Evolutionary conservation across 1,140 invertebrate species (phyloP).

Genomic region (Amphibalanus amphitrite): DNA sequence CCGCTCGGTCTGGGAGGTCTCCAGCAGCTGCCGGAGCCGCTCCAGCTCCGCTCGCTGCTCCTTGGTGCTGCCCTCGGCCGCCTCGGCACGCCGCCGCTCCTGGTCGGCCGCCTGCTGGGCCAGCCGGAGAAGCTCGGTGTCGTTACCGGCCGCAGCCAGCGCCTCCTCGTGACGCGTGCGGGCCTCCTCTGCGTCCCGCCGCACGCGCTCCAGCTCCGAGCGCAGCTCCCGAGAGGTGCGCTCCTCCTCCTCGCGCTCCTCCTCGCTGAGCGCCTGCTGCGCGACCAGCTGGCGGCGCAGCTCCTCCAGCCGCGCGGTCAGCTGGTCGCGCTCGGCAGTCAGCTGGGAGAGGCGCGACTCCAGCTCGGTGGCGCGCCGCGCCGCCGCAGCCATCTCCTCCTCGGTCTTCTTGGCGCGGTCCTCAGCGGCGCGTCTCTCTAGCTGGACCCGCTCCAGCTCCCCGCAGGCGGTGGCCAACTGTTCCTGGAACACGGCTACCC

Average conservation of each 20-base stretch:
- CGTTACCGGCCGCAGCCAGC: not conserved
- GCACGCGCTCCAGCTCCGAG: not conserved
- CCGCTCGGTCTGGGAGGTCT: not conserved
- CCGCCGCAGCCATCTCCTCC: slow-evolving; percentile 18
- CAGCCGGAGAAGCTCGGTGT: not conserved
- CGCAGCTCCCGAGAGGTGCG: no score
- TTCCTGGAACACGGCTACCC: slow-evolving; percentile 1
- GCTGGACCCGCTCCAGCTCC: not conserved
- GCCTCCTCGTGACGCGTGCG: no score
- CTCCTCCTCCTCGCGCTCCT: not conserved
- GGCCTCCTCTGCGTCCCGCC: not conserved
- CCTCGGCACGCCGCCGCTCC: not conserved
- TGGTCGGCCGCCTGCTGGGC: not conserved
- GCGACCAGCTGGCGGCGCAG: not conserved
- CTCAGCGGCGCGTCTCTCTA: not conserved
- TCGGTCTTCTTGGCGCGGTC: not conserved
- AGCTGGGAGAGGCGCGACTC: not conserved
- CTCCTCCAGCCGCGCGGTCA: slow-evolving; percentile 61
- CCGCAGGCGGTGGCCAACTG: slow-evolving; percentile 10
- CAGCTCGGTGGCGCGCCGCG: not conserved
- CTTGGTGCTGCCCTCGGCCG: no score
- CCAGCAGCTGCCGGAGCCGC: not conserved
- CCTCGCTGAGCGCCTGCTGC: not conserved
- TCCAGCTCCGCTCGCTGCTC: no score
- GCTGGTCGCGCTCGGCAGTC: slow-evolving; percentile 62